These are phyloP conservation scores for Oostethus manadensis DNA, from an alignment of 2,113 vertebrate species.

Conservation along the genomic window DNA sequence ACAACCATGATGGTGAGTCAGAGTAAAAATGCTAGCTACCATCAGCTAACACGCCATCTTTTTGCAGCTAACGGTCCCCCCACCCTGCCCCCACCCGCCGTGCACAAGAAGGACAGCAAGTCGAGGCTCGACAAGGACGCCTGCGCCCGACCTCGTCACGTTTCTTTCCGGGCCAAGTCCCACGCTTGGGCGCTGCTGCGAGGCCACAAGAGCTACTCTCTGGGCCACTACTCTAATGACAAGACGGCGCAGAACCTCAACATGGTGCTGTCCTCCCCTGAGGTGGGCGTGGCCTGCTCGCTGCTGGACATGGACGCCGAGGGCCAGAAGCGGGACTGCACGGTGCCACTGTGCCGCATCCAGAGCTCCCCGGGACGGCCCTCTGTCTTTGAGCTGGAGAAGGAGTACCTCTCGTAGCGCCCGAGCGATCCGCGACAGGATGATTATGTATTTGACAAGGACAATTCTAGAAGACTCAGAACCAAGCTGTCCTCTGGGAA, in stretches of 20 bases:
- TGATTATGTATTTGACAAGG: slow-evolving; percentile 20
- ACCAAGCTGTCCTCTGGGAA: slow-evolving; percentile 39
- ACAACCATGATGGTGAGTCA: slow-evolving; percentile 64
- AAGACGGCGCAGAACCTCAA: slow-evolving; percentile 51
- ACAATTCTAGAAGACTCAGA: slow-evolving; percentile 21
- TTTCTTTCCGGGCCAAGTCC: slow-evolving; percentile 68
- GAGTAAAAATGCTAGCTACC: background rate
- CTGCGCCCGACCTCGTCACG: slow-evolving; percentile 67
- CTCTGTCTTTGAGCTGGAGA: slow-evolving; percentile 81
- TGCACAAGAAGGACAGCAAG: slow-evolving; percentile 55
- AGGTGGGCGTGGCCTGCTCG: slow-evolving; percentile 72
- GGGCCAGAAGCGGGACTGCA: slow-evolving; percentile 84
- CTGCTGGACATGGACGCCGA: slow-evolving; percentile 82
- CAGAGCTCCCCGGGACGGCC: slow-evolving; percentile 72
- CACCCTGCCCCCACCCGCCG: slow-evolving; percentile 36
- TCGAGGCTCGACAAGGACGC: slow-evolving; percentile 46
- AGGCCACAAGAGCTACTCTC: slow-evolving; percentile 70
- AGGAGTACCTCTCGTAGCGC: slow-evolving; percentile 79
- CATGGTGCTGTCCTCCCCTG: slow-evolving; percentile 47
- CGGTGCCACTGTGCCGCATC: slow-evolving; percentile 82
- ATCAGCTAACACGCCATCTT: slow-evolving; percentile 4
- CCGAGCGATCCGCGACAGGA: slow-evolving; percentile 10
- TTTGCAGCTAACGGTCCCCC: slow-evolving; percentile 59
- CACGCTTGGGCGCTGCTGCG: slow-evolving; percentile 72
- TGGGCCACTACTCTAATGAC: slow-evolving; percentile 65